Evolutionary conservation across 2,797 vertebrate genomes (phyloP).

Genomic region (Eulemur coronatus): DNA sequence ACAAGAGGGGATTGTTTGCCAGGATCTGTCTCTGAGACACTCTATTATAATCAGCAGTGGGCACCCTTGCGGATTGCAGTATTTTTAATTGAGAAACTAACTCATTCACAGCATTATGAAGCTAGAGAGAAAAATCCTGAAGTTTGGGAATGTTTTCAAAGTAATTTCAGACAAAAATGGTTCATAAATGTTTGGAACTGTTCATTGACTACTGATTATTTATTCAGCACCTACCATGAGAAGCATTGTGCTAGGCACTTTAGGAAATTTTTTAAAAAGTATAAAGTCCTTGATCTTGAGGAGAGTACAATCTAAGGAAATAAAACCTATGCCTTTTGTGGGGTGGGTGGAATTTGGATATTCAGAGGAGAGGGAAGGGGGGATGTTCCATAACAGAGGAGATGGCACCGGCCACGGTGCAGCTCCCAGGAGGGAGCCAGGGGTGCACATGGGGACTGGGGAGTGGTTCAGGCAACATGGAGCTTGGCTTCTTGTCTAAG

Average conservation of each 20-base stretch:
- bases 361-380: not conserved
- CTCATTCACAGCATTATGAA: not conserved
- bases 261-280: not conserved
- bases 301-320: not conserved
- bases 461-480: not conserved
- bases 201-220: not conserved
- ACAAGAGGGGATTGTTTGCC: not conserved
- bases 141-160: not conserved
- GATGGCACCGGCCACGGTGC: not conserved
- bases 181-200: not conserved
- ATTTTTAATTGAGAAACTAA: constrained; percentile 21
- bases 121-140: not conserved
- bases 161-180: not conserved
- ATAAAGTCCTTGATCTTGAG: not conserved
- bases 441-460: too few relatives aligned
- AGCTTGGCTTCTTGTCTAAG: not conserved
- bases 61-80: not conserved
- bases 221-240: not conserved
- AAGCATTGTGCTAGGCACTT: not conserved
- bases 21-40: not conserved
- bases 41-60: not conserved
- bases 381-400: not conserved
- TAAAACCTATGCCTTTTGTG: not conserved
- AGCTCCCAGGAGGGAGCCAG: not conserved
- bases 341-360: not conserved